These are phyloP conservation scores for Coronaproctus castanopsis DNA, from an alignment of 2,888 invertebrate genomes.

Conservation along the genomic window DNA sequence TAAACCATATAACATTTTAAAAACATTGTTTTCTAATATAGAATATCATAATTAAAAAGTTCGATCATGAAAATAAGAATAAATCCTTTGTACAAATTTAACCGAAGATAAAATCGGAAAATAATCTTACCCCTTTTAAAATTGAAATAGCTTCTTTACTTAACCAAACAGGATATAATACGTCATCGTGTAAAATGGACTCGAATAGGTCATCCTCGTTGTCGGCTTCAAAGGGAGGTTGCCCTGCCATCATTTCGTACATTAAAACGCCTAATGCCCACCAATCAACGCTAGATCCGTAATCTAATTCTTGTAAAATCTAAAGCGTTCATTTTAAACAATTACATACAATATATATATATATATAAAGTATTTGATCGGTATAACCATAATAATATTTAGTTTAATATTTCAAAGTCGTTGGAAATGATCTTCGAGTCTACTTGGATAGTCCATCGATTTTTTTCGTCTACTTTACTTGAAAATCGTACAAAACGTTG, in stretches of 20 bases:
- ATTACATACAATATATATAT: no score
- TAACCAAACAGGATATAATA: conserved; percentile 93
- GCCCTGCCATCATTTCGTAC: conserved; percentile 99
- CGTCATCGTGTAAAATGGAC: conserved; percentile 94
- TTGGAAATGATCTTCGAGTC: not conserved
- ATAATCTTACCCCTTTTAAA: conserved; percentile 43
- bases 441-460: no score
- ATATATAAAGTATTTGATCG: no score
- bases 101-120: no score
- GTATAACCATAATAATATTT: not conserved
- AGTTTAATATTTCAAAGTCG: not conserved
- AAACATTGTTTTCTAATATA: no score
- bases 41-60: no score
- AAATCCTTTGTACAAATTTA: no score
- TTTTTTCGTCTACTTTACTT: no score
- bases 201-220: conserved; percentile 99
- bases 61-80: no score
- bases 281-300: conserved; percentile 77
- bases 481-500: no score
- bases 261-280: conserved; percentile 95
- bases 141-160: conserved; percentile 77
- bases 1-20: no score
- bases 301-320: conserved; percentile 82
- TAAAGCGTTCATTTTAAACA: conserved; percentile 20
- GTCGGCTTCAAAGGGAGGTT: conserved; percentile 98